These are phyloP conservation scores for Cataglyphis livida DNA, from an alignment of 2,888 invertebrate species.

Conservation along the genomic window DNA sequence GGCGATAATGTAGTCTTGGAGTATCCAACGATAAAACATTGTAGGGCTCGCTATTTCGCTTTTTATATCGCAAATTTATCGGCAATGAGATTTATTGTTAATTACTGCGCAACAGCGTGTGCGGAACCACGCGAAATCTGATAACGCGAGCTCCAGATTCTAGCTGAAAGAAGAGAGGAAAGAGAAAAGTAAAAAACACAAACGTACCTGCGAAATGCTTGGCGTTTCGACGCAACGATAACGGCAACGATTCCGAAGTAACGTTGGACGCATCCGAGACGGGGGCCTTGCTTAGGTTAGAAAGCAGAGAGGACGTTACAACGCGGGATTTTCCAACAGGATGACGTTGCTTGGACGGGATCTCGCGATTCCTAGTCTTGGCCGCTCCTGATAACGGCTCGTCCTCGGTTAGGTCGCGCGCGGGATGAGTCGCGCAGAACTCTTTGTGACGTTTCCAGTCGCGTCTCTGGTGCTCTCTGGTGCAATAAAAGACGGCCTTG, in stretches of 20 bases:
- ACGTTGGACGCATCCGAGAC: conserved; percentile 56
- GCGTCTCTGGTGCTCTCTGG: conserved; percentile 91
- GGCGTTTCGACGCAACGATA: conserved; percentile 27
- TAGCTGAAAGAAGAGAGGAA: neutral
- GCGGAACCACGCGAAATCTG: neutral
- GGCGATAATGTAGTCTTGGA: neutral
- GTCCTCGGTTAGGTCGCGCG: conserved; percentile 34
- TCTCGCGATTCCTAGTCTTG: conserved; percentile 20
- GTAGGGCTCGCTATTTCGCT: conserved; percentile 17
- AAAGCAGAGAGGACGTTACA: conserved; percentile 37
- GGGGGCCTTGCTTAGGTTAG: conserved; percentile 63
- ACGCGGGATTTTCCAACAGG: conserved; percentile 28
- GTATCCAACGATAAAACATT: neutral
- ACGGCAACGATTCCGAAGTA: conserved; percentile 19
- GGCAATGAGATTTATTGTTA: neutral
- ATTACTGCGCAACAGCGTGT: neutral
- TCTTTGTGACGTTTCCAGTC: conserved; percentile 93
- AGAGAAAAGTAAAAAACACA: neutral
- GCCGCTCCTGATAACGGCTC: neutral
- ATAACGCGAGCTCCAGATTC: neutral
- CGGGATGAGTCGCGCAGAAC: conserved; percentile 72
- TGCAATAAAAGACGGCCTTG: conserved; percentile 91
- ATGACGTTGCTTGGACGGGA: conserved; percentile 25
- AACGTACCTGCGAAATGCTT: conserved; percentile 58
- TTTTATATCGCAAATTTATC: neutral